Conservation (phyloP, 2,797 vertebrate genomes). For the Peromyscus nudipes region DNA sequence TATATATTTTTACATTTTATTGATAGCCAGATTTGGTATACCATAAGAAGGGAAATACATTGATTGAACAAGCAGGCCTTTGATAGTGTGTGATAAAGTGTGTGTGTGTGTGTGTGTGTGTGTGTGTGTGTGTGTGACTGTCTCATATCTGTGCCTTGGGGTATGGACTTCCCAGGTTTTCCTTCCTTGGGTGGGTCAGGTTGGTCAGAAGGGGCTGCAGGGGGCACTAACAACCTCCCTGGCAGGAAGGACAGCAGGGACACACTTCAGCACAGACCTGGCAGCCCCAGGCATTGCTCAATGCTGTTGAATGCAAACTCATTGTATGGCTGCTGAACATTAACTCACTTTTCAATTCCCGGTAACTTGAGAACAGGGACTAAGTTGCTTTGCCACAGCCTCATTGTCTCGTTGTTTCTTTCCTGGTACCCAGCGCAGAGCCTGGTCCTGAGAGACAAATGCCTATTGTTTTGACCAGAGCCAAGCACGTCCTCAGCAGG, state of each 20-base stretch:
- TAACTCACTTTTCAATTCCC: background rate
- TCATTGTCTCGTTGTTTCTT: background rate
- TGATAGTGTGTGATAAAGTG: background rate
- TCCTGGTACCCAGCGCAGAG: background rate
- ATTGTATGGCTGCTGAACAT: background rate
- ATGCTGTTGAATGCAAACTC: background rate
- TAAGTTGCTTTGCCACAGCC: background rate
- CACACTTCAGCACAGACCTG: background rate
- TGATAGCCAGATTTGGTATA: background rate
- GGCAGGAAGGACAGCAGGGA: background rate
- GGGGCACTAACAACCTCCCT: background rate
- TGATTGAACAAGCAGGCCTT: background rate
- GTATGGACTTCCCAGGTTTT: background rate
- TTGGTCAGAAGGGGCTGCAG: background rate
- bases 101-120: background rate
- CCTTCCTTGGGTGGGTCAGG: background rate
- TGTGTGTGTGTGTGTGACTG: background rate
- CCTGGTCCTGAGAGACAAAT: background rate
- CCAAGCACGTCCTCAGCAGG: background rate
- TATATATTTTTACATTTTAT: background rate
- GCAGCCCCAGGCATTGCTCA: background rate
- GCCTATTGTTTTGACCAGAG: background rate
- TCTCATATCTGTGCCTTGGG: background rate
- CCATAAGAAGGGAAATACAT: background rate
- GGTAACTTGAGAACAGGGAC: background rate